These are phyloP conservation scores for Phalacrocorax aristotelis DNA, from an alignment of 2,113 vertebrate species.

Conservation along the genomic window DNA sequence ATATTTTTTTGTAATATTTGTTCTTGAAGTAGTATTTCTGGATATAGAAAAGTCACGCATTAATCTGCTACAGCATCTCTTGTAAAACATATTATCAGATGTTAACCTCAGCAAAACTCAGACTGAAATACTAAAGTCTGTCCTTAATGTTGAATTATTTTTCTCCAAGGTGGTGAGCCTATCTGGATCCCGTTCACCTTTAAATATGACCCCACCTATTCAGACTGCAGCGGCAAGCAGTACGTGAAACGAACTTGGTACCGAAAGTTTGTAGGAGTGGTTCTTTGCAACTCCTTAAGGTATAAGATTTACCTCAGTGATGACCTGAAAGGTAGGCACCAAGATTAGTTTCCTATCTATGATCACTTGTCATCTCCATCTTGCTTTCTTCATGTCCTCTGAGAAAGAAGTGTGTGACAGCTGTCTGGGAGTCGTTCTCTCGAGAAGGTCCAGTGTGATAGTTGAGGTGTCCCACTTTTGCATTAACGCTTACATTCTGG, in stretches of 20 bases:
- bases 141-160: neutral
- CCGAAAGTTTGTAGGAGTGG: constrained; percentile 94
- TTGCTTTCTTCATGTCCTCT: neutral
- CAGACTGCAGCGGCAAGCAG: constrained; percentile 92
- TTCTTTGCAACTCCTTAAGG: constrained; percentile 95
- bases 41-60: neutral
- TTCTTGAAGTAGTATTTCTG: neutral
- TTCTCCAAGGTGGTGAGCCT: constrained; percentile 88
- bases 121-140: neutral
- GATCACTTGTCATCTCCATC: neutral
- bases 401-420: neutral
- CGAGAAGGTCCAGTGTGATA: neutral
- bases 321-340: constrained; percentile 86
- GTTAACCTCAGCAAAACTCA: neutral
- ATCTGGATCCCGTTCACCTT: constrained; percentile 96
- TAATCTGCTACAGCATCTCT: neutral
- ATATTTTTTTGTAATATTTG: neutral
- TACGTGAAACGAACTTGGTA: constrained; percentile 98
- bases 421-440: neutral
- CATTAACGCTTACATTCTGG: rapidly evolving
- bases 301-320: constrained; percentile 99
- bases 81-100: neutral
- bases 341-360: neutral
- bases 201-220: constrained; percentile 87
- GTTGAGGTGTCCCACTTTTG: neutral